phyloP scores from a whole-genome alignment of 2,113 vertebrate species.

The Thamnophis sirtalis region DNA sequence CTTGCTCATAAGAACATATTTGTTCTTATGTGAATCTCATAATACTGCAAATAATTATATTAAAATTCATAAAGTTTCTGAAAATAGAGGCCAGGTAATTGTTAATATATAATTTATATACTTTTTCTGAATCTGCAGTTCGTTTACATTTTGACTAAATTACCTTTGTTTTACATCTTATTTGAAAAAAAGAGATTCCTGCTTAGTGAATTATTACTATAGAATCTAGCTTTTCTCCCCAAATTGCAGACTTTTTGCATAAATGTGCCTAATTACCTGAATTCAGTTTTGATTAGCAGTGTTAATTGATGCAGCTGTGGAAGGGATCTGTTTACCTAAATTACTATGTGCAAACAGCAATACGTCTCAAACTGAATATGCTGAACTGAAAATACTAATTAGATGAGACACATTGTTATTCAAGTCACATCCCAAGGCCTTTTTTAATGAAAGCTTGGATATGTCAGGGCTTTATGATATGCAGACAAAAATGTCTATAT shows the following conservation, averaged over 20 bases:
- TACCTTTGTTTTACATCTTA: constrained; percentile 62
- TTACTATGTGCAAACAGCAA: constrained; percentile 86
- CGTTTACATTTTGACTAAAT: constrained; percentile 61
- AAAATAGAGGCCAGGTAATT: constrained; percentile 71
- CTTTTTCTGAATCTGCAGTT: constrained; percentile 58
- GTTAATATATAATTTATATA: constrained; percentile 70
- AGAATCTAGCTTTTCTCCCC: constrained; percentile 70
- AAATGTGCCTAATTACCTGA: constrained; percentile 86
- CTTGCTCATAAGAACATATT: constrained; percentile 44
- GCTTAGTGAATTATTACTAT: constrained; percentile 76
- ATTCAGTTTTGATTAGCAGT: constrained; percentile 87
- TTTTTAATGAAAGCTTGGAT: constrained; percentile 79
- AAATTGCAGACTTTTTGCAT: constrained; percentile 81
- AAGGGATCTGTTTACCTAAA: constrained; percentile 84
- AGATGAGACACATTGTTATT: constrained; percentile 82
- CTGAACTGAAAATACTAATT: constrained; percentile 86
- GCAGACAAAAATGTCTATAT: constrained; percentile 80
- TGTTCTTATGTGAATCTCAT: constrained; percentile 47
- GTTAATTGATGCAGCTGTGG: constrained; percentile 87
- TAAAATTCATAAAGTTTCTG: constrained; percentile 61
- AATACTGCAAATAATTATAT: constrained; percentile 62
- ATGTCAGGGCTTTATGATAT: constrained; percentile 76
- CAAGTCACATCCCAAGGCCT: constrained; percentile 76
- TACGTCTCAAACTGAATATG: constrained; percentile 81
- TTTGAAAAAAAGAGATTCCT: constrained; percentile 66